Evolutionary conservation across 2,888 invertebrate species (phyloP).

Genomic region (Trissoscelio sp.): DNA sequence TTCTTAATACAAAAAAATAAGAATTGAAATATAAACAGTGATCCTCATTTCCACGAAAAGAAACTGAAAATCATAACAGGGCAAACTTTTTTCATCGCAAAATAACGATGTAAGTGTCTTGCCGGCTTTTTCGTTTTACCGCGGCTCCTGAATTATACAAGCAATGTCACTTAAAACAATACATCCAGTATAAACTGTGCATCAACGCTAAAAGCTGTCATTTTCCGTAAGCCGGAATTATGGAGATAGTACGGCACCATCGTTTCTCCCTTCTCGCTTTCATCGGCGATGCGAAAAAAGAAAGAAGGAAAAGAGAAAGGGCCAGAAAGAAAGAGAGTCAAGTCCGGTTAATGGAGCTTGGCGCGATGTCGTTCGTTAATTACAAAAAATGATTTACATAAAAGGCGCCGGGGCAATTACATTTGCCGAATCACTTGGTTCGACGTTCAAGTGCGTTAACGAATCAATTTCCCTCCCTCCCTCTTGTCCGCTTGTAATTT

Average conservation of each 20-base stretch:
- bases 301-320: conserved; percentile 39
- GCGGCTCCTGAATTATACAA: conserved; percentile 80
- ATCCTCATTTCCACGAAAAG: not conserved
- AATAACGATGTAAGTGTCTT: conserved; percentile 54
- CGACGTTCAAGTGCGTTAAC: conserved; percentile 49
- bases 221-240: conserved; percentile 83
- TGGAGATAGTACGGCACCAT: conserved; percentile 77
- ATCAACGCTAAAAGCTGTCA: conserved; percentile 83
- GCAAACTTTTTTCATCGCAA: conserved; percentile 23
- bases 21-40: no score
- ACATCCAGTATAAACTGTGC: conserved; percentile 82
- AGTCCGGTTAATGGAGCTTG: conserved; percentile 65
- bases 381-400: conserved; percentile 68
- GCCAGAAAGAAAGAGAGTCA: conserved; percentile 46
- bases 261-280: conserved; percentile 57
- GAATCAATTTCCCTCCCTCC: conserved; percentile 50
- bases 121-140: conserved; percentile 59
- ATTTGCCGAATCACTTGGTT: conserved; percentile 55
- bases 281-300: conserved; percentile 60
- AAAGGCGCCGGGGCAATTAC: conserved; percentile 61
- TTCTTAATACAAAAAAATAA: no score
- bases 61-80: conserved; percentile 6
- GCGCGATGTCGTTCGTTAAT: conserved; percentile 62
- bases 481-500: conserved; percentile 39
- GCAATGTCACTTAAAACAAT: conserved; percentile 82